Base-by-base conservation (phyloP, 1,140 invertebrate species). In the Halesus radiatus region DNA sequence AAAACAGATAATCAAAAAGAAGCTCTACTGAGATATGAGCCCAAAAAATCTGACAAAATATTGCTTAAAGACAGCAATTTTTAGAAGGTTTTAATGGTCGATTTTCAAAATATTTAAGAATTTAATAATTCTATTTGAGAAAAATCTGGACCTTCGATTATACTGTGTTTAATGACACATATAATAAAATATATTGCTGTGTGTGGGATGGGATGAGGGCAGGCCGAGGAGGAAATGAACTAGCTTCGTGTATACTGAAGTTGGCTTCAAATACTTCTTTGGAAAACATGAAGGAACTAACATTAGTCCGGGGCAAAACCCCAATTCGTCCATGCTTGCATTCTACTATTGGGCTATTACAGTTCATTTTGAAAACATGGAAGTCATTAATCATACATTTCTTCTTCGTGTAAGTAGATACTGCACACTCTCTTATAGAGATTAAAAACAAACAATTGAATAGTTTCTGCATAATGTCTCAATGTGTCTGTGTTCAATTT, bases 71-170 rank as follows among this genome's bases (percentile, higher is more conserved):
- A 29, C 5, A 29, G 26, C 26, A 29, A 29, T 29, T 29, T 29
- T 29, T 5, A 29, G 26, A 45, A 37, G 45, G 45, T 70, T 45
- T 29, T 70, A 70, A 70, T 70, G 66, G 29, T 22, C 3, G 66
- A 37, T 32, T 32, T 70, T 6, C 29, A 64, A 29, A 70, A 70
- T 70, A 45, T n/a, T 70, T 10, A 70, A 29, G 5, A 70, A 52
- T 70, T 22, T 32, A 70, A 16, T 50, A 32, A 18, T 70, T 70
- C 18, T 70, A 70, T 50, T 50, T 70, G 3, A 16, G 66, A n/a
- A 70, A 70, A 70, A 3, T 66, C 16, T 66, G 20, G 10, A 29
- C 7, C 5, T 23, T 66, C 20, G 6, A 26, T 23, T 32, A 66
- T 16, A 66, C 62, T 66, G 20, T 66, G 0, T 66, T 26, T 8